Base-by-base conservation (phyloP, 1,140 invertebrate genomes). In the Callitettix versicolor region DNA sequence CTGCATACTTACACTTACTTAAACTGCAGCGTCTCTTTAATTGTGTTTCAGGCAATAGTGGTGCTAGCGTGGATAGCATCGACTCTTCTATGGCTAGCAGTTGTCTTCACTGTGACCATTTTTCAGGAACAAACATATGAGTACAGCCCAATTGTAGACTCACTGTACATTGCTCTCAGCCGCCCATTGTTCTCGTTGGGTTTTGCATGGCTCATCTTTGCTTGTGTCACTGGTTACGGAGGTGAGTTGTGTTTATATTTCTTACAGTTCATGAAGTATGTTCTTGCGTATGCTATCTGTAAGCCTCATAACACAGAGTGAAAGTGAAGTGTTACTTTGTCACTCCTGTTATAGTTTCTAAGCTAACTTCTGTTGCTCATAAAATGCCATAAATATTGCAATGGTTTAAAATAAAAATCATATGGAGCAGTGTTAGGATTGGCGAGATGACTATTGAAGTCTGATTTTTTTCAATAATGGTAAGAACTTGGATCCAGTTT, bases 151-250 rank as follows among this genome's bases (percentile, higher is more conserved):
- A 15, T 49, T 6, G 15, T 33, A 3, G 22, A 49, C 26, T 33
- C 24, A 15, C 26, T 49, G 3, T 33, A 49, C 47, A 49, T 49
- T 21, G 47, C 47, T 26, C 47, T 49, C 3, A 24, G 36, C 21
- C 5, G 47, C n/a, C 30, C 30, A 14, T 5, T 49, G 3, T 49
- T 49, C 47, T 33, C 24, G 3, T n/a, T 33, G 6, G 47, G 47
- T 12, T 4, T 33, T 6, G 22, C 47, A n/a, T 14, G 22, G 15
- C n/a, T 49, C 7, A 12, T 49, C 4, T 17, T 49, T 3, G 24
- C 36, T 11, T 49, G 47, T 17, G 26, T 49, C n/a, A n/a, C 15
- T 14, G 15, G 15, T 4, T 33, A 33, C 30, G 47, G 47, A 33
- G 47, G 47, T 49, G 30, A 49, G 47, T n/a, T 36, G 9, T n/a